A percentile compares a stretch with the other conserved stretches of the same genome.
phyloP scores from a whole-genome alignment of 1,140 invertebrate genomes.

The Drosophila pachea region DNA sequence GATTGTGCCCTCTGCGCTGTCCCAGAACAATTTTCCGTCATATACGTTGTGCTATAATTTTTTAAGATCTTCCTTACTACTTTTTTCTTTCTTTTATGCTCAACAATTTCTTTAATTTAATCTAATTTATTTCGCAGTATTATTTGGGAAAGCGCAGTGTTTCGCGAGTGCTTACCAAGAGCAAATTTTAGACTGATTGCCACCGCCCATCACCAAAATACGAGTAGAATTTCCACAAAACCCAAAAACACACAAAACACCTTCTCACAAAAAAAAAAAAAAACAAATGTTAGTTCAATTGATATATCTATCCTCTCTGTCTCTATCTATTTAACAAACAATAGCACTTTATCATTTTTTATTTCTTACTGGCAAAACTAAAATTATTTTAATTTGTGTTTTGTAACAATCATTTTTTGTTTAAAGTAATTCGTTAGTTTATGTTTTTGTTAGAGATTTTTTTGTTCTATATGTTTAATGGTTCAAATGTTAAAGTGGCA shows the following conservation, averaged over 20 bases:
- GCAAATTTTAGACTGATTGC: constrained; percentile 59
- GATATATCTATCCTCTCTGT: constrained; percentile 34
- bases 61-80: constrained; percentile 25
- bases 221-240: constrained; percentile 57
- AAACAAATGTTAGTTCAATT: constrained; percentile 55
- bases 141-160: constrained; percentile 73
- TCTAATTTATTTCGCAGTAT: constrained; percentile 75
- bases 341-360: constrained; percentile 37
- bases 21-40: constrained; percentile 25
- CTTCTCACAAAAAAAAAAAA: constrained; percentile 39
- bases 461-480: constrained; percentile 8
- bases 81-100: constrained; percentile 33
- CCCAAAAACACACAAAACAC: constrained; percentile 37
- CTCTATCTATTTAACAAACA: constrained; percentile 24
- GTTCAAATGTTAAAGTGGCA: not conserved
- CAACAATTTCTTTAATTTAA: constrained; percentile 60
- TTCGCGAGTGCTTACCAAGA: constrained; percentile 73
- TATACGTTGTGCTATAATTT: constrained; percentile 29
- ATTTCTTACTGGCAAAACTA: constrained; percentile 25
- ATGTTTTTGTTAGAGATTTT: constrained; percentile 24
- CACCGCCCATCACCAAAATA: constrained; percentile 59
- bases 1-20: constrained; percentile 46
- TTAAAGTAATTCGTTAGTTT: constrained; percentile 23
- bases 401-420: not conserved
- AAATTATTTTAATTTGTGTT: constrained; percentile 7